These are phyloP conservation scores for Petromus typicus DNA, from an alignment of 2,113 vertebrate species.

Conservation along the genomic window DNA sequence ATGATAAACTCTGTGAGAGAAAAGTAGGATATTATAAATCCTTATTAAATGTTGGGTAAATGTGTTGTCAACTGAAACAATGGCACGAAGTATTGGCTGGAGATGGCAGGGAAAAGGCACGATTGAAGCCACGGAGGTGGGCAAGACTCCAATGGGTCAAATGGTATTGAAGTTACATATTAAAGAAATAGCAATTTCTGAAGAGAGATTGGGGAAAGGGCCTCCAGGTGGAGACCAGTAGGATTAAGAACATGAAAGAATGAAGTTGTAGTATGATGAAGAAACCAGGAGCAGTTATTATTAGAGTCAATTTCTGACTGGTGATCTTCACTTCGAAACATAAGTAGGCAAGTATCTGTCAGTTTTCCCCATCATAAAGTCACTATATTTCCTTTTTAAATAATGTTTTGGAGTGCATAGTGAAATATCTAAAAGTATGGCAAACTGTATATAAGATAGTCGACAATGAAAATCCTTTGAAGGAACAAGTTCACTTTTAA, in stretches of 20 bases:
- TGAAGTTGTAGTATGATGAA: neutral
- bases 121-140: neutral
- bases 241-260: neutral
- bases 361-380: slow-evolving; percentile 13
- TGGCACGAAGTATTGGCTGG: neutral
- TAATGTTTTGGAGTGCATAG: slow-evolving; percentile 24
- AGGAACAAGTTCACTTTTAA: neutral
- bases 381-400: slow-evolving; percentile 30
- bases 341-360: neutral
- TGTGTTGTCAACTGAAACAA: neutral
- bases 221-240: neutral
- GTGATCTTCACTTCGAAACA: slow-evolving; percentile 34
- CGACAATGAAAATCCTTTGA: slow-evolving; percentile 19
- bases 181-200: slow-evolving; percentile 29
- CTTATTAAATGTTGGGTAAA: slow-evolving; percentile 14
- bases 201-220: neutral
- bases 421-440: neutral
- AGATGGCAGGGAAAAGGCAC: neutral
- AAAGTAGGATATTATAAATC: neutral
- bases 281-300: neutral
- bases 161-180: neutral
- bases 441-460: neutral
- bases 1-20: neutral
- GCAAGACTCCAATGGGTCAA: neutral
- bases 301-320: neutral